Conservation (phyloP, 1,140 invertebrate genomes). For the Drosophila sucinea region DNA sequence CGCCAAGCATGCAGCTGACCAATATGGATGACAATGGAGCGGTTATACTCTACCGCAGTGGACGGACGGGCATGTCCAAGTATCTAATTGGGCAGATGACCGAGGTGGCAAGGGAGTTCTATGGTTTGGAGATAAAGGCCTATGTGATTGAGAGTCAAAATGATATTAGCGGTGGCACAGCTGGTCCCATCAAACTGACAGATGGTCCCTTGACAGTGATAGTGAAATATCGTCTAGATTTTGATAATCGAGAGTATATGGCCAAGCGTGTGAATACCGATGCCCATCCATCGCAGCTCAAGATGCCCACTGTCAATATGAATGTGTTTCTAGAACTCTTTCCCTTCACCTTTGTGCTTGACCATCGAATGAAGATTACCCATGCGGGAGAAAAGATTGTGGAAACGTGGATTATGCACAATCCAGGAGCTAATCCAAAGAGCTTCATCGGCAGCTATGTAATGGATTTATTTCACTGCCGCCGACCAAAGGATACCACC, state of each 20-base stretch:
- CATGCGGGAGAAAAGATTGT: conserved; percentile 88
- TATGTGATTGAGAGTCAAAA: conserved; percentile 87
- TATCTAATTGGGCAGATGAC: conserved; percentile 94
- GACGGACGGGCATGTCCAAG: conserved; percentile 90
- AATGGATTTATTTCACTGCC: conserved; percentile 87
- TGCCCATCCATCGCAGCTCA: conserved; percentile 84
- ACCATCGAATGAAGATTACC: conserved; percentile 77
- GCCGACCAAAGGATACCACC: conserved; percentile 88
- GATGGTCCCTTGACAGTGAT: conserved; percentile 86
- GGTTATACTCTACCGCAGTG: conserved; percentile 91
- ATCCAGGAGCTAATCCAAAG: conserved; percentile 82
- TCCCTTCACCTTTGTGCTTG: conserved; percentile 85
- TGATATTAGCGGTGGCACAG: conserved; percentile 79
- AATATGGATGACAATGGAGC: conserved; percentile 90
- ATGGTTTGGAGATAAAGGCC: conserved; percentile 89
- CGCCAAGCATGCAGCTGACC: conserved; percentile 93
- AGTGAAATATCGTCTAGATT: conserved; percentile 89
- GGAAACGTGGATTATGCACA: conserved; percentile 88
- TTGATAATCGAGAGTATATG: conserved; percentile 91
- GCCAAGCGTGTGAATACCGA: conserved; percentile 83
- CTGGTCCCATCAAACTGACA: conserved; percentile 74
- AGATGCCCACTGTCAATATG: conserved; percentile 86
- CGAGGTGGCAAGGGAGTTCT: conserved; percentile 91
- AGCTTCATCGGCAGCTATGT: conserved; percentile 86
- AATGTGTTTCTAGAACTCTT: conserved; percentile 89